Base-by-base conservation (phyloP, 2,888 invertebrate genomes). In the Phania funesta region DNA sequence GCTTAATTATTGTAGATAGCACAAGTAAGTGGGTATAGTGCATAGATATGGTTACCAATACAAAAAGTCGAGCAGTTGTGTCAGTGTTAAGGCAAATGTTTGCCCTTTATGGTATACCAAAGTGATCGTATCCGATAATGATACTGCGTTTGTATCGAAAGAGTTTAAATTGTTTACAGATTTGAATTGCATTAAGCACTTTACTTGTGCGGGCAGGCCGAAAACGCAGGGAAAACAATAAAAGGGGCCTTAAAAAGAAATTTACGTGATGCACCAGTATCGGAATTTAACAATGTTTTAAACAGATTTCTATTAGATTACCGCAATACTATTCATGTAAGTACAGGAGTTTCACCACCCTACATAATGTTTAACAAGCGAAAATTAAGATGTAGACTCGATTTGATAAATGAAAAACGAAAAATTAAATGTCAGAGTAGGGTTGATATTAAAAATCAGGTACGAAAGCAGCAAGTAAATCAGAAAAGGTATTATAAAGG, bases 31-130 rank as follows among this genome's bases (percentile, higher is more conserved):
- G 86, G 81, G 68, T 84, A 9, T 85, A 87, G 75, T 74, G 76
- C 18, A 18, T 29, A 29, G 7, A 29, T 7, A 29, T 29, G 29
- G 29, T 3, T 29, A 29, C 29, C 3, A 29, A 29, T 80, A 56
- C 20, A 3, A 35, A 18, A 9, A 56, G 77, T 18, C 41, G 6
- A 13, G 60, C 71, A 3, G 64, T 64, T n/a, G 20, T 70, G 32
- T 2, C 41, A 4, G 62, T 60, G 29, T n/a, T 77, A 9, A 76
- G 32, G 9, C 3, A 29, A 13, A 50, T 74, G 54, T 85, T 85
- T 84, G 73, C 84, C 60, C 83, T 79, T 65, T 85, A 83, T 83
- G 85, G 85, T 0, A 54, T 87, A 13, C 86, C 86, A 76, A 77
- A 18, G 62, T 48, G 2, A 60, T 86, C 5, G 85, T 86, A 6